Percentiles rank a stretch among this genome's conserved stretches.
Evolutionary conservation across 2,797 vertebrate genomes (phyloP).

Genomic region (Botia kubotai): DNA sequence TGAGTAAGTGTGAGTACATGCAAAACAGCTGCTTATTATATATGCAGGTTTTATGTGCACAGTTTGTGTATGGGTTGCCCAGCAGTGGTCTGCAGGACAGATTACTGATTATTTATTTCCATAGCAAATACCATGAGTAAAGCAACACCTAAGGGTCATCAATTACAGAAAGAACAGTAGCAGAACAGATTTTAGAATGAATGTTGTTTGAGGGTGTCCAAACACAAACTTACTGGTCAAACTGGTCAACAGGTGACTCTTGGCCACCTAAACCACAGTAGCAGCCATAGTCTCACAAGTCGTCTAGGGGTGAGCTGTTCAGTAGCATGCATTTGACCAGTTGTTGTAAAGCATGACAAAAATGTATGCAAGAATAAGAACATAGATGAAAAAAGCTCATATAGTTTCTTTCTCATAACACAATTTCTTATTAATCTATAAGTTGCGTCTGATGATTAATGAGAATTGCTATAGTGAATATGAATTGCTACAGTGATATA

Average conservation of each 20-base stretch:
- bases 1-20: background rate
- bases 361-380: too few species aligned
- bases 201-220: background rate
- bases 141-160: constrained; percentile 40
- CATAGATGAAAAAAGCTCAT: too few species aligned
- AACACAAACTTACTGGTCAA: constrained; percentile 53
- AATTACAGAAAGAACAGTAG: constrained; percentile 1
- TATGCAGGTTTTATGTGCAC: background rate
- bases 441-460: too few species aligned
- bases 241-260: constrained; percentile 56
- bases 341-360: too few species aligned
- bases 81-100: constrained; percentile 15
- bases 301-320: constrained; percentile 36
- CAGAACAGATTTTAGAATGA: background rate
- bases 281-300: constrained; percentile 63
- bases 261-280: constrained; percentile 62
- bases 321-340: constrained; percentile 61
- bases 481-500: too few species aligned
- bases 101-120: background rate
- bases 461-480: too few species aligned
- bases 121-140: constrained; percentile 57
- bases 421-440: too few species aligned
- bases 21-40: background rate
- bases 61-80: constrained; percentile 38
- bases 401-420: too few species aligned